Evolutionary conservation across 2,113 vertebrate genomes (phyloP).

Genomic region (Cavia porcellus): DNA sequence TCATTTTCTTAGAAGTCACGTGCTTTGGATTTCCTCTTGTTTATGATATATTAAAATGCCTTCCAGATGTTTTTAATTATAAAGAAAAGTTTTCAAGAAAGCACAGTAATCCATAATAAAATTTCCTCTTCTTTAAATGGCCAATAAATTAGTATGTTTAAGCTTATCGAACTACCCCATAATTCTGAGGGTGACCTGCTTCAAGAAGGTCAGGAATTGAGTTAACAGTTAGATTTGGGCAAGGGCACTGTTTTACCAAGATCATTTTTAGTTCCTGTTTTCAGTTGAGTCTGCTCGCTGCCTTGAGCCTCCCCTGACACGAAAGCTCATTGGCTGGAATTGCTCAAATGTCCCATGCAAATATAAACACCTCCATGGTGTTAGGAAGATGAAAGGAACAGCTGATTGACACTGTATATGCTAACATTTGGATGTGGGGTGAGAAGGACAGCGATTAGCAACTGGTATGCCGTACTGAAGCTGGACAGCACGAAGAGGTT

Average conservation of each 20-base stretch:
- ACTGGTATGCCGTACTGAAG: slow-evolving; percentile 60
- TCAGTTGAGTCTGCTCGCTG: slow-evolving; percentile 70
- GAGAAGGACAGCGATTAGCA: slow-evolving; percentile 74
- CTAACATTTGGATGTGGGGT: slow-evolving; percentile 65
- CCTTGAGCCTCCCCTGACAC: slow-evolving; percentile 43
- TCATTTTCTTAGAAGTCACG: slow-evolving; percentile 91
- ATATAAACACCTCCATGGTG: slow-evolving; percentile 79
- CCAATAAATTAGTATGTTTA: slow-evolving; percentile 88
- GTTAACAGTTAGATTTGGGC: slow-evolving; percentile 75
- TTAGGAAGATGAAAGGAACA: slow-evolving; percentile 59
- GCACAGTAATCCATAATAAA: slow-evolving; percentile 89
- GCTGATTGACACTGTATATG: slow-evolving; percentile 71
- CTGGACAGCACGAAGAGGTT: slow-evolving; percentile 74
- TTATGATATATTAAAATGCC: slow-evolving; percentile 91
- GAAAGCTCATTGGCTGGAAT: slow-evolving; percentile 71
- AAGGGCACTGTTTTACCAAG: slow-evolving; percentile 76
- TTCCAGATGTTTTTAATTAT: slow-evolving; percentile 93
- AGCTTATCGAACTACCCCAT: slow-evolving; percentile 88
- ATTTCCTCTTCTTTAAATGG: slow-evolving; percentile 86
- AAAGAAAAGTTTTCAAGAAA: slow-evolving; percentile 87
- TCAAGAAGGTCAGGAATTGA: slow-evolving; percentile 82
- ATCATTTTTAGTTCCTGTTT: slow-evolving; percentile 85
- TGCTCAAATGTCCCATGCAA: slow-evolving; percentile 76
- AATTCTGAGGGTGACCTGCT: slow-evolving; percentile 83
- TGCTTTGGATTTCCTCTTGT: slow-evolving; percentile 91